phyloP scores from a whole-genome alignment of 2,888 invertebrate species.

The Leistus spinibarbis region DNA sequence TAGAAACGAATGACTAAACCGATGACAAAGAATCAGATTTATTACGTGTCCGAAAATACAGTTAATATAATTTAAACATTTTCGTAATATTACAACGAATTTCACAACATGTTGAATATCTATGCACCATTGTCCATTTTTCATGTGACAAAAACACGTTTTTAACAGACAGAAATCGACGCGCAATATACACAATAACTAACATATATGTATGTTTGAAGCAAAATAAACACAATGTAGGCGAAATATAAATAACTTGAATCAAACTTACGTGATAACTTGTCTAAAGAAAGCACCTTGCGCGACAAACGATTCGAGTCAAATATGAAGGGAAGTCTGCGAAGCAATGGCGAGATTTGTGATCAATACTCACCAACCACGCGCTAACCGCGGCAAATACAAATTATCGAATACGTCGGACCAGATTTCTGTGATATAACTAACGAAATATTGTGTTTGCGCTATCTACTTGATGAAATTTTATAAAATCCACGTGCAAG shows the following conservation, averaged over 20 bases:
- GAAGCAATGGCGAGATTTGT: conserved; percentile 32
- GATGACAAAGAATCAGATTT: conserved; percentile 12
- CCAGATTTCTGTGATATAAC: background rate
- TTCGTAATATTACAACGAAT: background rate
- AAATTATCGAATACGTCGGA: background rate
- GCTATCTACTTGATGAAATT: conserved; percentile 19
- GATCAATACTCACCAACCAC: conserved; percentile 32
- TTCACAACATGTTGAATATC: background rate
- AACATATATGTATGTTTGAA: background rate
- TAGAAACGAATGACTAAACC: conserved; percentile 26
- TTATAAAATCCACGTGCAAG: conserved; percentile 28
- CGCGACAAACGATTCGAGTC: conserved; percentile 49
- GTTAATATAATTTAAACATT: background rate
- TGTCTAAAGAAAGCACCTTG: conserved; percentile 57
- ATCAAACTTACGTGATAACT: conserved; percentile 56
- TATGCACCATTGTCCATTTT: conserved; percentile 13
- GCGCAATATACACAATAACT: background rate
- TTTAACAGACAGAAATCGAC: conserved; percentile 1
- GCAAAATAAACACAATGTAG: background rate
- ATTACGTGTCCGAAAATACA: background rate
- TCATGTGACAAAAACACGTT: conserved; percentile 33
- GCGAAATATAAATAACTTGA: conserved; percentile 13
- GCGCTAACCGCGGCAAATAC: conserved; percentile 25
- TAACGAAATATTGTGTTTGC: background rate
- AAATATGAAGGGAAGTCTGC: conserved; percentile 37